Evolutionary conservation across 2,888 invertebrate species (phyloP), one percentile per base, ranked within the genome.

Genomic region (Idaea straminata): DNA sequence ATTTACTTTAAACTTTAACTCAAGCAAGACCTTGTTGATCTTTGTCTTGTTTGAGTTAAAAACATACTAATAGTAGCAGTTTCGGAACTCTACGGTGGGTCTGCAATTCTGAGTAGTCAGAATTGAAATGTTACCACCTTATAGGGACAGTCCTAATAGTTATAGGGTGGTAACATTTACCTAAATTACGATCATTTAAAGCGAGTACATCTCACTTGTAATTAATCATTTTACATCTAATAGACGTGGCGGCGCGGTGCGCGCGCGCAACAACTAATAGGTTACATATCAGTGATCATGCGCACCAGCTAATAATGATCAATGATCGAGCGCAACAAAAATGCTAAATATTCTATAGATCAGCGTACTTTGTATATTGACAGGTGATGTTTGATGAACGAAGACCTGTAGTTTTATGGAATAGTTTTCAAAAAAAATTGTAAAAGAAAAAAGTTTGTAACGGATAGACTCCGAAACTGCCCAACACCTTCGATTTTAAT

Each of bases 341-440:
- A 90, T 89, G 91, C 91, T 89, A 91, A 90, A 91, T 89, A 90
- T 90, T 89, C 89, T 88, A 91, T 91, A 91, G 87, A 91, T 91
- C 92, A 91, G 83, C 81, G 79, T 84, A 86, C 82, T 83, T 87
- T 82, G 83, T 79, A 85, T 88, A 90, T 79, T 91, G 91, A 91
- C 91, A 91, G 91, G 81, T 85, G 76, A 82, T 80, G 80, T 78
- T 77, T 68, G 71, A 65, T 64, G n/a, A 57, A 70, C 76, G 80
- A 71, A 85, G 88, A 76, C 36, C 64, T 74, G 71, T 13, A 62
- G 1, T 10, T 10, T 10, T 66, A 35, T 66, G 64, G 72, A 74
- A 72, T 61, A 47, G 71, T 4, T 36, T 36, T 10, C 36, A 7
- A 15, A 15, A 57, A 5, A 57, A 15, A 57, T 13, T 57, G 4